phyloP scores from a whole-genome alignment of 2,888 invertebrate genomes.

The Archips xylosteana region DNA sequence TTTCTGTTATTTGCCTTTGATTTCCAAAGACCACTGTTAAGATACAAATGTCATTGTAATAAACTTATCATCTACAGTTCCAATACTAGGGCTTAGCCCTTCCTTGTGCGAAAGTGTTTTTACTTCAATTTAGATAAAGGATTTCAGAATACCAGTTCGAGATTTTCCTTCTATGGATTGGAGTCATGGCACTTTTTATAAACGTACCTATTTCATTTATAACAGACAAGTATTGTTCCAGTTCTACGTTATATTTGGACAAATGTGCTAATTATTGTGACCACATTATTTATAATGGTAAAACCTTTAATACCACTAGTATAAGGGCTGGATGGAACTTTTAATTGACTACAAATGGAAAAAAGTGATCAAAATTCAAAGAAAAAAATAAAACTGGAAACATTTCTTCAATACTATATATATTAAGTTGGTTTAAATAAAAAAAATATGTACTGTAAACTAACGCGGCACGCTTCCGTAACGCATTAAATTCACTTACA shows the following conservation, averaged over 20 bases:
- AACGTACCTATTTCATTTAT: background rate
- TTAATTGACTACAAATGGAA: constrained; percentile 47
- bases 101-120: constrained; percentile 1
- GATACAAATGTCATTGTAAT: background rate
- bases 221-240: background rate
- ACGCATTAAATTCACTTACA: constrained; percentile 8
- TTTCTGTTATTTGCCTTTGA: background rate
- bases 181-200: constrained; percentile 31
- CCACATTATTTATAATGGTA: background rate
- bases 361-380: background rate
- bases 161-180: constrained; percentile 16
- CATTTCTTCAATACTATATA: background rate
- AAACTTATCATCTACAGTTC: constrained; percentile 26
- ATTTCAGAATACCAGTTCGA: background rate
- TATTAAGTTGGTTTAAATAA: background rate
- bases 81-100: constrained; percentile 21
- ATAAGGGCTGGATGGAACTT: constrained; percentile 45
- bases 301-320: background rate
- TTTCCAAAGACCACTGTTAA: background rate
- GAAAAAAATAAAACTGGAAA: background rate
- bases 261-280: background rate
- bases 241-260: background rate
- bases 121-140: background rate
- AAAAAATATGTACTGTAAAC: background rate
- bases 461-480: background rate